Evolutionary conservation across 2,113 vertebrate genomes (phyloP).

Genomic region (Corynorhinus townsendii): DNA sequence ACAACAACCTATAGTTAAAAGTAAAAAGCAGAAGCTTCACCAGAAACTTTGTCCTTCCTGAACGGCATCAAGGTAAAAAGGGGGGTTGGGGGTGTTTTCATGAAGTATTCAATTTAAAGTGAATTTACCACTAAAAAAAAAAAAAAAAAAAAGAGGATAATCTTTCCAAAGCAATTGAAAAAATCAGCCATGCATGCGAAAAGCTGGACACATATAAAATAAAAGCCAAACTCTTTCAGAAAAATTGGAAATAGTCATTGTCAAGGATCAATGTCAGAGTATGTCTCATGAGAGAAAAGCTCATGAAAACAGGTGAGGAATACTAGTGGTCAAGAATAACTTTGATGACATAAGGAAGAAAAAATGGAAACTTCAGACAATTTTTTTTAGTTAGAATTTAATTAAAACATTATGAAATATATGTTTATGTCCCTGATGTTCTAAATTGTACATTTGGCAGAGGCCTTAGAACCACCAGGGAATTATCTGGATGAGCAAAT

Average conservation of each 20-base stretch:
- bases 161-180: conserved; percentile 32
- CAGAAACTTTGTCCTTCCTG: background rate
- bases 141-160: background rate
- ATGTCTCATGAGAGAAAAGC: conserved; percentile 10
- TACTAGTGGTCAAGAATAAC: background rate
- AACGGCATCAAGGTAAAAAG: background rate
- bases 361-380: background rate
- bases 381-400: background rate
- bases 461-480: background rate
- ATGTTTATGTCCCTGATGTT: background rate
- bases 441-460: background rate
- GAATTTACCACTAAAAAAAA: background rate
- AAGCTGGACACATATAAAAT: background rate
- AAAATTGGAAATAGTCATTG: background rate
- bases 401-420: background rate
- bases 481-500: background rate
- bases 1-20: background rate
- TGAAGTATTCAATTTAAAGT: conserved; percentile 24
- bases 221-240: background rate
- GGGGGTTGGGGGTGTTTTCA: background rate
- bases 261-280: background rate
- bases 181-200: background rate
- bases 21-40: background rate
- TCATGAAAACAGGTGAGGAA: background rate
- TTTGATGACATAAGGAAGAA: background rate